phyloP scores from a whole-genome alignment of 2,797 vertebrate genomes.

The Leuciscus waleckii region DNA sequence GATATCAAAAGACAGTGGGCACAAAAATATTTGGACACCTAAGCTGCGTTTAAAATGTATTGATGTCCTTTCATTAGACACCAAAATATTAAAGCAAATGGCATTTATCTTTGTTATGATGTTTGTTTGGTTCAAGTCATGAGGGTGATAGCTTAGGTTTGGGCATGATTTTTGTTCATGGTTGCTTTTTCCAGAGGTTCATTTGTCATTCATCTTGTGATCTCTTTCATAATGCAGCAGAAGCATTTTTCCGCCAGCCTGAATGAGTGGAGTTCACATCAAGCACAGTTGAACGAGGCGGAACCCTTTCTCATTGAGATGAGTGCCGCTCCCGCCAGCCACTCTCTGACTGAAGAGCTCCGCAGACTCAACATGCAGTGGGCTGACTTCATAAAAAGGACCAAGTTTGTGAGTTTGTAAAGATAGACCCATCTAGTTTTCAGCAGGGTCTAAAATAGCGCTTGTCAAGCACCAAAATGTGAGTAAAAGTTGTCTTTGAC shows the following conservation, averaged over 20 bases:
- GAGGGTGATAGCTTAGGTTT: neutral
- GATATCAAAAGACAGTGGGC: neutral
- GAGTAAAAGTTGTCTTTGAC: too few relatives aligned
- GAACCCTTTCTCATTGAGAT: slow-evolving; percentile 84
- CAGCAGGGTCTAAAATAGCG: neutral
- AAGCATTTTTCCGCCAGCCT: slow-evolving; percentile 53
- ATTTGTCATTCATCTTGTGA: slow-evolving; percentile 9
- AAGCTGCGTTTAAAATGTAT: neutral
- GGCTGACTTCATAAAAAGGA: slow-evolving; percentile 84
- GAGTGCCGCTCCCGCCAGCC: slow-evolving; percentile 75
- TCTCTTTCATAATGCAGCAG: slow-evolving; percentile 6
- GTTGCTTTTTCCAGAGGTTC: neutral
- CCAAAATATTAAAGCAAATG: neutral
- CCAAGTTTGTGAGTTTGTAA: slow-evolving; percentile 80
- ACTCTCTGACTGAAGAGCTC: slow-evolving; percentile 79
- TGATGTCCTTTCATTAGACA: neutral
- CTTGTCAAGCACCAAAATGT: neutral
- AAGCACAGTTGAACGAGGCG: slow-evolving; percentile 82
- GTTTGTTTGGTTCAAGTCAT: neutral
- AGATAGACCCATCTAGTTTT: neutral
- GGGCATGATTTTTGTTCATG: neutral
- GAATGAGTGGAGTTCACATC: slow-evolving; percentile 78
- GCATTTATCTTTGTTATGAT: neutral
- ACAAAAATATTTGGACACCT: neutral
- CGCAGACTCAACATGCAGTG: slow-evolving; percentile 86